Conservation (phyloP, 2,113 vertebrate species). For the Nibea coibor region DNA sequence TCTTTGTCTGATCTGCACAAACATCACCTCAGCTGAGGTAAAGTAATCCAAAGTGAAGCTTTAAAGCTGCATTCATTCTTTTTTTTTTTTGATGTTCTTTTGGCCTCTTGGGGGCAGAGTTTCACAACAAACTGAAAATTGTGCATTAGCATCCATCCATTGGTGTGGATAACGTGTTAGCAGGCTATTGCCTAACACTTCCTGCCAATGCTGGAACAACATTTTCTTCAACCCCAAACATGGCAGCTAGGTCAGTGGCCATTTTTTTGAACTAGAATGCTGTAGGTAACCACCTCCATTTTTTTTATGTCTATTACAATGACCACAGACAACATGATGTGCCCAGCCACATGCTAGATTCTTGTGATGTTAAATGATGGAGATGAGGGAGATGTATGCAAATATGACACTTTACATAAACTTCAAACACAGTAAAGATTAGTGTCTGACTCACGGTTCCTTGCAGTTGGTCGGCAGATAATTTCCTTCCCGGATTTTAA, state of each 20-base stretch:
- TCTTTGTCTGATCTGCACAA: slow-evolving; percentile 16
- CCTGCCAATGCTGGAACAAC: not conserved
- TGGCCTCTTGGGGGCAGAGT: not conserved
- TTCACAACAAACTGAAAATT: slow-evolving; percentile 13
- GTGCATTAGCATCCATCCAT: not conserved
- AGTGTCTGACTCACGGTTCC: not conserved
- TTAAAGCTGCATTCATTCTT: not conserved
- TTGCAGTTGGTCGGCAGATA: not conserved
- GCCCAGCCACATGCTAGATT: not conserved
- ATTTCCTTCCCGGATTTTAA: slow-evolving; percentile 6
- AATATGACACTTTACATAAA: not conserved
- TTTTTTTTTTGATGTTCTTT: not conserved
- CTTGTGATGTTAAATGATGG: not conserved
- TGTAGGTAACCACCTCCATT: not conserved
- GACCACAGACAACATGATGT: not conserved
- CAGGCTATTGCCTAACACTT: not conserved
- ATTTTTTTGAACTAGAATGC: no score
- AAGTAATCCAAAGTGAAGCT: slow-evolving; percentile 13
- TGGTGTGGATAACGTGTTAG: not conserved
- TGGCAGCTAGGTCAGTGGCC: no score
- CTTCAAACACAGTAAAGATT: not conserved
- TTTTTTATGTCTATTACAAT: not conserved
- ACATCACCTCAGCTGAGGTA: slow-evolving; percentile 5
- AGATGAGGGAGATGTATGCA: no score
- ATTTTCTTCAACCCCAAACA: no score